Evolutionary conservation across 2,113 vertebrate species (phyloP).

Genomic region (Neolamprologus toae): DNA sequence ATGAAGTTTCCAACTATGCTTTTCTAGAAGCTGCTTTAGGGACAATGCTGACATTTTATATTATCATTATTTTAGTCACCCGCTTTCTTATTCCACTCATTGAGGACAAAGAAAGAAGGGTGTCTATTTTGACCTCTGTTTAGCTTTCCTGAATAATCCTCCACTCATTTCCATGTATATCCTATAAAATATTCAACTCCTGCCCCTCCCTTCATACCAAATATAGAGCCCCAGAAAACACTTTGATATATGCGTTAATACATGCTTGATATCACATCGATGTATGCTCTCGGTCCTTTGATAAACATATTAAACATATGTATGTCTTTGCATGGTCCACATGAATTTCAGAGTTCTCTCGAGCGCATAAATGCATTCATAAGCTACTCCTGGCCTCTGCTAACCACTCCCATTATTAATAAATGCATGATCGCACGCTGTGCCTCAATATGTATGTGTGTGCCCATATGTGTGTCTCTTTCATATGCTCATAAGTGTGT

Average conservation of each 20-base stretch:
- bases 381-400: conserved; percentile 22
- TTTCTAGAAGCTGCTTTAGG: not conserved
- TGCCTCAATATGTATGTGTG: not conserved
- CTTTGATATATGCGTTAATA: conserved; percentile 61
- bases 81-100: not conserved
- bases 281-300: conserved; percentile 48
- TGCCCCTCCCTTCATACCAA: conserved; percentile 17
- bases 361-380: conserved; percentile 64
- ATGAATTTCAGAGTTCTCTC: conserved; percentile 40
- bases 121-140: conserved; percentile 6
- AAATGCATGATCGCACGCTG: conserved; percentile 65
- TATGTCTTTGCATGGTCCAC: conserved; percentile 40
- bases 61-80: not conserved
- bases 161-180: conserved; percentile 13
- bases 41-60: not conserved
- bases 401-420: conserved; percentile 68
- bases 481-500: conserved; percentile 56
- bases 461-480: conserved; percentile 22
- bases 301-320: conserved; percentile 64
- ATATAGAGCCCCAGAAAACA: not conserved
- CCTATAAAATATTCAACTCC: conserved; percentile 48
- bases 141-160: not conserved
- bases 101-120: not conserved
- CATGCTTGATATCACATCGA: conserved; percentile 47
- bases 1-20: not conserved